phyloP scores from a whole-genome alignment of 2,113 vertebrate species.

The Catharus minimus region DNA sequence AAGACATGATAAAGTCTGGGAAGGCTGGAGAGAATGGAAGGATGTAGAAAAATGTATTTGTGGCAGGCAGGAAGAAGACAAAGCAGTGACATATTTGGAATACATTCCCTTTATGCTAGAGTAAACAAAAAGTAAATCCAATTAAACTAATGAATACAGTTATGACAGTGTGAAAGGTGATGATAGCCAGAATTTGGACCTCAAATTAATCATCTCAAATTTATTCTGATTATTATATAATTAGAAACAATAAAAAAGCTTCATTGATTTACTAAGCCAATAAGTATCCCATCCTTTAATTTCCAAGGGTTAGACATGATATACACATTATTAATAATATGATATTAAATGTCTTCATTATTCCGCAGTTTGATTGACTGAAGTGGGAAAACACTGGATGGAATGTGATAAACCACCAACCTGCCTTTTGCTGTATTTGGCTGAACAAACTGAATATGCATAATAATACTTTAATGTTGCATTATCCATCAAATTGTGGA shows the following conservation, averaged over 20 bases:
- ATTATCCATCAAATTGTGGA: neutral
- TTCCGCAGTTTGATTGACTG: conserved; percentile 4
- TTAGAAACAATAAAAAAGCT: neutral
- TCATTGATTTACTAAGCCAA: neutral
- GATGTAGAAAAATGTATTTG: neutral
- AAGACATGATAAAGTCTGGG: neutral
- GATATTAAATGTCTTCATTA: conserved; percentile 17
- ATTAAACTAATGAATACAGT: neutral
- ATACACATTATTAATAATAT: conserved; percentile 33
- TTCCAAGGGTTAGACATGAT: neutral
- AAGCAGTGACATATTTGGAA: neutral
- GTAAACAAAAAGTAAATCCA: conserved; percentile 3
- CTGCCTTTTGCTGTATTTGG: neutral
- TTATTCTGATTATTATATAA: neutral
- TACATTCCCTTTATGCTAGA: neutral
- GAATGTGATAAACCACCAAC: neutral
- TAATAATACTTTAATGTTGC: neutral
- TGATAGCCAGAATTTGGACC: neutral
- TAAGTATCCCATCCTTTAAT: neutral
- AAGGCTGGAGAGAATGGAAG: neutral
- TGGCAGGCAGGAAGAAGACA: neutral
- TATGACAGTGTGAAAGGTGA: neutral
- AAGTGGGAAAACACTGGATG: neutral
- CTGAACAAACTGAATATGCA: neutral
- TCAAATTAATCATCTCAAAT: conserved; percentile 1